Evolutionary conservation across 1,140 invertebrate species (phyloP).

Genomic region (Apis laboriosa): DNA sequence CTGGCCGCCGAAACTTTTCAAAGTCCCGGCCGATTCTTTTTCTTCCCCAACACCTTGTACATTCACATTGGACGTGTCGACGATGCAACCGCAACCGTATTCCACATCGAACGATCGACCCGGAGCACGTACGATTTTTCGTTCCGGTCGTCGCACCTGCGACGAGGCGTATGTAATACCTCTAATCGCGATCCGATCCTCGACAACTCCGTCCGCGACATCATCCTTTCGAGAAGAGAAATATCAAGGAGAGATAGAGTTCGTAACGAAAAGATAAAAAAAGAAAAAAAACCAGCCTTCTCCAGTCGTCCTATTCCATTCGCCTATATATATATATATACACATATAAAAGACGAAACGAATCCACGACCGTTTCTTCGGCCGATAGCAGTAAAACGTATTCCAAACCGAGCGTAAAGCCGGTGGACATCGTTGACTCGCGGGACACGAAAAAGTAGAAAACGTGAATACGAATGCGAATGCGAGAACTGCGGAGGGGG

Average conservation of each 20-base stretch:
- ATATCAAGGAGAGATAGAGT: neutral
- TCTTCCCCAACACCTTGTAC: too few species aligned
- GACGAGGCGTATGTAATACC: neutral
- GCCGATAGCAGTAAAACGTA: constrained; percentile 64
- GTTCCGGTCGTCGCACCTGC: constrained; percentile 23
- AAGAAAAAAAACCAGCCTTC: neutral
- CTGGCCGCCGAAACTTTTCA: too few species aligned
- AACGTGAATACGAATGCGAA: constrained; percentile 35
- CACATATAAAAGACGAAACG: neutral
- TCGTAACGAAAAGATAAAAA: neutral
- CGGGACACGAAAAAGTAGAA: constrained; percentile 41
- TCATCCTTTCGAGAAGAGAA: neutral
- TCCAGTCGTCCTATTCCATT: neutral
- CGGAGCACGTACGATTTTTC: constrained; percentile 43
- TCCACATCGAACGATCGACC: constrained; percentile 12
- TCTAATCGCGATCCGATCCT: neutral
- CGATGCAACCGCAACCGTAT: constrained; percentile 5
- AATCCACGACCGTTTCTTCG: constrained; percentile 52
- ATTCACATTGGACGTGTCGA: constrained; percentile 6
- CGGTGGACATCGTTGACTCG: constrained; percentile 58
- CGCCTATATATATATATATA: too few species aligned
- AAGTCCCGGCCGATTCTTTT: too few species aligned
- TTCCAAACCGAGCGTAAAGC: constrained; percentile 62
- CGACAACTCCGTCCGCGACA: neutral
- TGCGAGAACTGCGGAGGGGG: neutral